Evolutionary conservation across 2,888 invertebrate genomes (phyloP), one percentile per base, ranked within the genome.

Genomic region (Belgica antarctica): DNA sequence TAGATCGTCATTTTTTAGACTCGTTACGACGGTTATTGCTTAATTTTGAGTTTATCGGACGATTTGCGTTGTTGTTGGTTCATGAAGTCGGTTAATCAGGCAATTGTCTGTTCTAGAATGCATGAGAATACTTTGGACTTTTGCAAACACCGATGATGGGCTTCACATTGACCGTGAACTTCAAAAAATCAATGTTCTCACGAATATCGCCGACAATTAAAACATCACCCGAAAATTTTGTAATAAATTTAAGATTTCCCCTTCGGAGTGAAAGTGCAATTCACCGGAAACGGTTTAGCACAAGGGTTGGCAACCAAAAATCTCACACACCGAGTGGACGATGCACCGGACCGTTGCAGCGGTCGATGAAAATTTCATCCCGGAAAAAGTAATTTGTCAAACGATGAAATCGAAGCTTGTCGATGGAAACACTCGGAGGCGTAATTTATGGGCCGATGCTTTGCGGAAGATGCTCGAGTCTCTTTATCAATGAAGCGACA

Each of bases 221-320:
- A 41, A 41, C 34, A 34, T 34, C 34, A 34, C 34, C 12, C n/a
- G n/a, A 46, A 17, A 52, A 52, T 22, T 17, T 52, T 41, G 41
- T 52, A 52, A 52, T 52, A 52, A 52, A 52, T 52, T 52, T 52
- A 7, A 52, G 52, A 52, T 52, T 52, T 52, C 52, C 52, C 52
- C 22, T 52, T 41, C 15, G 7, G 3, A 31, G 12, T 31, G 12
- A 31, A 12, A 12, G 52, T 52, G 5, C 52, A 52, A 5, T 52
- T 19, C 22, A 52, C 52, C 52, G 52, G 52, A 52, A 52, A 52
- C 22, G 52, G n/a, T 52, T 52, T 52, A 41, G 12, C 52, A 12
- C 5, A n/a, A 19, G 22, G 52, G 52, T 17, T 52, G 22, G 17
- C 7, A 22, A 12, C 12, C 41, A 10, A 41, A 41, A 22, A 52